phyloP scores from a whole-genome alignment of 2,888 invertebrate genomes.

The Plusia festucae region DNA sequence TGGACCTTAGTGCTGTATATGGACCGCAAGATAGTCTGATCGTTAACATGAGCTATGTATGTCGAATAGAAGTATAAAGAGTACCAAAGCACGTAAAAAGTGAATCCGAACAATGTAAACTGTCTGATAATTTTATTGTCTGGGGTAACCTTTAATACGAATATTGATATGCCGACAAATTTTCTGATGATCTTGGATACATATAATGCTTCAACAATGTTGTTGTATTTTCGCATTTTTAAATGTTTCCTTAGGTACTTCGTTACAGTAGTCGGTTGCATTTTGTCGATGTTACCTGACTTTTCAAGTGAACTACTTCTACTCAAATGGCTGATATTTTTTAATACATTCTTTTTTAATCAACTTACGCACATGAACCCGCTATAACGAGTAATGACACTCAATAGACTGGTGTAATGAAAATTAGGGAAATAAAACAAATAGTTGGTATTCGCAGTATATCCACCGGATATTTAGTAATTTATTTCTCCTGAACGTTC shows the following conservation, averaged over 20 bases:
- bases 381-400: not conserved
- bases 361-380: not conserved
- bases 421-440: constrained; percentile 76
- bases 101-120: constrained; percentile 65
- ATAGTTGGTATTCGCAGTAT: constrained; percentile 81
- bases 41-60: constrained; percentile 63
- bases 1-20: constrained; percentile 74
- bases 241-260: constrained; percentile 38
- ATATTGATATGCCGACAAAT: constrained; percentile 65
- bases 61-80: constrained; percentile 68
- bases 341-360: not conserved
- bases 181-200: constrained; percentile 63
- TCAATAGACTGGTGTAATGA: not conserved
- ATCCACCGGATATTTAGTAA: constrained; percentile 84
- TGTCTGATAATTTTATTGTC: constrained; percentile 49
- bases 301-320: not conserved
- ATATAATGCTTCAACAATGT: constrained; percentile 66
- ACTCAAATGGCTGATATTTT: not conserved
- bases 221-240: constrained; percentile 58
- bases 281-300: constrained; percentile 5
- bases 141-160: constrained; percentile 37
- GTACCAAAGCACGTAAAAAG: constrained; percentile 62
- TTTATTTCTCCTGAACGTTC: constrained; percentile 83
- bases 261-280: constrained; percentile 29
- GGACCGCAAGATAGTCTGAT: constrained; percentile 73